Percentiles rank a stretch among this genome's conserved stretches.
phyloP scores from a whole-genome alignment of 2,113 vertebrate species.

The Chlorodrepanis virens region DNA sequence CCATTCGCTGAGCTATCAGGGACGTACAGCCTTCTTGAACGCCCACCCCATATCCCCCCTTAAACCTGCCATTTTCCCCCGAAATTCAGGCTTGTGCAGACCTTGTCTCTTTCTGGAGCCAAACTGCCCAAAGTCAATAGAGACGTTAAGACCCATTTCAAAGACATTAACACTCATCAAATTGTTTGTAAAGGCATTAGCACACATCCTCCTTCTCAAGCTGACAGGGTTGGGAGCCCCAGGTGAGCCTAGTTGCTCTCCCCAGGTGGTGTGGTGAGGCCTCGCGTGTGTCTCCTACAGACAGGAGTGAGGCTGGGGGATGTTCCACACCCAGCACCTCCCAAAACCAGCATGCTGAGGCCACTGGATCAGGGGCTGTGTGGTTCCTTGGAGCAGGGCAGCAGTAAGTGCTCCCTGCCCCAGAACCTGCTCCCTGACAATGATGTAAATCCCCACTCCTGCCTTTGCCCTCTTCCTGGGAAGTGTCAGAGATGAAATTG shows the following conservation, averaged over 20 bases:
- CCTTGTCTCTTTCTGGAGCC: neutral
- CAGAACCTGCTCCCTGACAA: neutral
- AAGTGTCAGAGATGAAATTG: neutral
- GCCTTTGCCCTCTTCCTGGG: neutral
- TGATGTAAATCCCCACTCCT: rapidly evolving
- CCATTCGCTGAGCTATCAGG: neutral
- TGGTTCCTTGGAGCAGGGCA: neutral
- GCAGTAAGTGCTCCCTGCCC: neutral
- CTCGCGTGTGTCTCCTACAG: neutral
- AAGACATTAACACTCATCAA: neutral
- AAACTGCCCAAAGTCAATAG: neutral
- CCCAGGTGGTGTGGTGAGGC: rapidly evolving
- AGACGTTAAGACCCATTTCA: neutral
- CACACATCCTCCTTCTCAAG: neutral
- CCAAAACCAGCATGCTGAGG: rapidly evolving
- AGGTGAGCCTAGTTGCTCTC: neutral
- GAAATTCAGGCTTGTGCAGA: too few species aligned
- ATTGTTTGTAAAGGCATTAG: neutral
- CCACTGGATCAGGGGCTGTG: rapidly evolving
- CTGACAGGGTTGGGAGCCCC: neutral
- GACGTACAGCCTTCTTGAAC: rapidly evolving
- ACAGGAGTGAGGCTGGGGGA: rapidly evolving
- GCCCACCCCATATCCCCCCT: too few species aligned
- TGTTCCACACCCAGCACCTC: neutral
- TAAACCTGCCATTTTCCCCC: neutral